These are phyloP conservation scores for Chanos chanos DNA, from an alignment of 2,797 vertebrate species.

Conservation along the genomic window DNA sequence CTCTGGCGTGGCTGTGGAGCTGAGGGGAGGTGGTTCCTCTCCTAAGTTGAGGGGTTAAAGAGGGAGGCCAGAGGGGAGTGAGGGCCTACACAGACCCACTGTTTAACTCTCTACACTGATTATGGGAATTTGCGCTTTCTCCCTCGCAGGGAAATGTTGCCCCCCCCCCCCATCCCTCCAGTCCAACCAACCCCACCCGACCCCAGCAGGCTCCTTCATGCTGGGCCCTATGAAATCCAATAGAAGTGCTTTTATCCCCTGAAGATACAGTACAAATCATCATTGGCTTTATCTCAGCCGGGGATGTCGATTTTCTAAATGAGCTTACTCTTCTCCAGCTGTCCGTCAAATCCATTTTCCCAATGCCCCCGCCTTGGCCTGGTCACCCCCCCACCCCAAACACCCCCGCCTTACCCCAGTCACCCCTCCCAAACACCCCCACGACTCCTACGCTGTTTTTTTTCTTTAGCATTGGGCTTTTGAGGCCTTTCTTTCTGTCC, in stretches of 20 bases:
- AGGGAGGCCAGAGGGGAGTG: slow-evolving; percentile 22
- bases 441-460: slow-evolving; percentile 61
- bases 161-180: slow-evolving; percentile 40
- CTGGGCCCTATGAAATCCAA: slow-evolving; percentile 72
- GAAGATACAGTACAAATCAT: slow-evolving; percentile 95
- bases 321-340: slow-evolving; percentile 84
- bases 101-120: slow-evolving; percentile 58
- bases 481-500: slow-evolving; percentile 56
- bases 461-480: slow-evolving; percentile 57
- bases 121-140: slow-evolving; percentile 53
- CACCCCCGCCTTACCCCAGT: slow-evolving; percentile 33
- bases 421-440: slow-evolving; percentile 68
- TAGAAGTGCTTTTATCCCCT: slow-evolving; percentile 88
- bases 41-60: slow-evolving; percentile 7
- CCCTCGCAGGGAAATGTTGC: slow-evolving; percentile 44
- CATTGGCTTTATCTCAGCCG: slow-evolving; percentile 93
- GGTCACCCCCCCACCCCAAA: slow-evolving; percentile 60
- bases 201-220: slow-evolving; percentile 62
- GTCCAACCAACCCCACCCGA: too few relatives aligned
- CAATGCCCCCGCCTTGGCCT: slow-evolving; percentile 51
- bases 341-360: slow-evolving; percentile 78
- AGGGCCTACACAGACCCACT: slow-evolving; percentile 33
- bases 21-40: too few relatives aligned
- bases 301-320: slow-evolving; percentile 93
- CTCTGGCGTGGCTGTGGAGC: neutral